Conservation (phyloP, 2,113 vertebrate species). For the Caranx melampygus region DNA sequence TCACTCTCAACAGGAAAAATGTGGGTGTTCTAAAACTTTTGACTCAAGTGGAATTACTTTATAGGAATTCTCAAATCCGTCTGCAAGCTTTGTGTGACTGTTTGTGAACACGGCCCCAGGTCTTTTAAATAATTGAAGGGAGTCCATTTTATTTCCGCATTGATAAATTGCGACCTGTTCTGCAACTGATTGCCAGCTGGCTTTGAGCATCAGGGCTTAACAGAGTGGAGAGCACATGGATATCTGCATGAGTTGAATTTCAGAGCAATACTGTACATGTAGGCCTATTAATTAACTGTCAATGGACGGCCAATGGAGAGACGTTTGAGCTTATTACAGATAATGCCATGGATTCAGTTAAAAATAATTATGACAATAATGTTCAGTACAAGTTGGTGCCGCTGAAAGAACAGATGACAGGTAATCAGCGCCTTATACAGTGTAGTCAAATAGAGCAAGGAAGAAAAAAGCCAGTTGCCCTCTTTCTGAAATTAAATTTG, state of each 20-base stretch:
- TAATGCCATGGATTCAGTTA: slow-evolving; percentile 63
- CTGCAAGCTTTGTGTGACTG: slow-evolving; percentile 16
- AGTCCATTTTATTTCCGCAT: slow-evolving; percentile 48
- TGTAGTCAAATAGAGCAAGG: slow-evolving; percentile 45
- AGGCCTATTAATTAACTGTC: slow-evolving; percentile 73
- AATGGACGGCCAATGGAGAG: slow-evolving; percentile 53
- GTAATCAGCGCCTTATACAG: slow-evolving; percentile 53
- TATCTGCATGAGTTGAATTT: slow-evolving; percentile 30
- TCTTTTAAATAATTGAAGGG: slow-evolving; percentile 58
- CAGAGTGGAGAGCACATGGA: slow-evolving; percentile 25
- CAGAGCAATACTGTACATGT: slow-evolving; percentile 23
- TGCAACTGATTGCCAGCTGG: slow-evolving; percentile 32
- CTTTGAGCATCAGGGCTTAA: slow-evolving; percentile 29
- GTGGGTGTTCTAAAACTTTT: no score
- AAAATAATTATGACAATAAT: slow-evolving; percentile 62
- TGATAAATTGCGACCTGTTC: slow-evolving; percentile 46
- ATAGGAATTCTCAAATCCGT: slow-evolving; percentile 1
- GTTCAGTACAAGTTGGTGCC: slow-evolving; percentile 33
- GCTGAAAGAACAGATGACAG: slow-evolving; percentile 60
- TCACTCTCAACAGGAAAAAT: no score
- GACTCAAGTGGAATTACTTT: slow-evolving; percentile 12
- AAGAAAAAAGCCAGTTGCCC: slow-evolving; percentile 37
- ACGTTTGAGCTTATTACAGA: slow-evolving; percentile 58
- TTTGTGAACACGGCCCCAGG: slow-evolving; percentile 33
- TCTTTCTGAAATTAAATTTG: slow-evolving; percentile 59